Percentiles rank a stretch among this genome's conserved stretches.
Evolutionary conservation across 2,888 invertebrate species (phyloP).

Genomic region (Sinopyrophorus schimmeli): DNA sequence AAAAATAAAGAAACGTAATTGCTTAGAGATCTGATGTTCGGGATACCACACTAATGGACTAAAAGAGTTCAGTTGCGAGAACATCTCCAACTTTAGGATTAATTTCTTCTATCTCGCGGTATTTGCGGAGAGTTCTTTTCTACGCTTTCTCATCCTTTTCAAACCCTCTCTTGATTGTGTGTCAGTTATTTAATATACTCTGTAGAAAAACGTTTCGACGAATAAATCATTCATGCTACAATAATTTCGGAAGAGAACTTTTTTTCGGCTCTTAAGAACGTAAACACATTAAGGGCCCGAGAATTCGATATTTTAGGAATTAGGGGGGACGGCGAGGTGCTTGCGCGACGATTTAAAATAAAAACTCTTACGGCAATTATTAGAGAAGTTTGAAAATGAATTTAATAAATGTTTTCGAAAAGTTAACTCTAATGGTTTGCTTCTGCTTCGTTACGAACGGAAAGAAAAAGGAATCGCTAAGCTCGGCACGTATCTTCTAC

Average conservation of each 20-base stretch:
- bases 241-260: slow-evolving; percentile 13
- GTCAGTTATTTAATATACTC: slow-evolving; percentile 23
- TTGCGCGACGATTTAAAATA: slow-evolving; percentile 8
- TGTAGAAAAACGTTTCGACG: slow-evolving; percentile 1
- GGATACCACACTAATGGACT: slow-evolving; percentile 27
- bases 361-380: slow-evolving; percentile 14
- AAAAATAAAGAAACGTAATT: slow-evolving; percentile 25
- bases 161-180: slow-evolving; percentile 19
- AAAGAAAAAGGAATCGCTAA: slow-evolving; percentile 15
- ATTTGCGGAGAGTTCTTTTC: slow-evolving; percentile 22
- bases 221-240: slow-evolving; percentile 14
- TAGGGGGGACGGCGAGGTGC: slow-evolving; percentile 2
- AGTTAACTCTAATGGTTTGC: slow-evolving; percentile 30
- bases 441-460: slow-evolving; percentile 9
- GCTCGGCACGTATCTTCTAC: slow-evolving; percentile 20
- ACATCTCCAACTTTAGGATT: slow-evolving; percentile 20
- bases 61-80: slow-evolving; percentile 18
- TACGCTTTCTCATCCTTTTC: slow-evolving; percentile 11
- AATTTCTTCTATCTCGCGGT: slow-evolving; percentile 22
- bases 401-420: slow-evolving; percentile 30
- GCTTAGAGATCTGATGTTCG: slow-evolving; percentile 24
- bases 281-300: slow-evolving; percentile 19
- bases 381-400: slow-evolving; percentile 25
- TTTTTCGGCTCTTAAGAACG: slow-evolving; percentile 10
- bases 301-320: slow-evolving; percentile 4